Conservation (phyloP, 2,797 vertebrate genomes). For the Scolopax bukidnonensis region DNA sequence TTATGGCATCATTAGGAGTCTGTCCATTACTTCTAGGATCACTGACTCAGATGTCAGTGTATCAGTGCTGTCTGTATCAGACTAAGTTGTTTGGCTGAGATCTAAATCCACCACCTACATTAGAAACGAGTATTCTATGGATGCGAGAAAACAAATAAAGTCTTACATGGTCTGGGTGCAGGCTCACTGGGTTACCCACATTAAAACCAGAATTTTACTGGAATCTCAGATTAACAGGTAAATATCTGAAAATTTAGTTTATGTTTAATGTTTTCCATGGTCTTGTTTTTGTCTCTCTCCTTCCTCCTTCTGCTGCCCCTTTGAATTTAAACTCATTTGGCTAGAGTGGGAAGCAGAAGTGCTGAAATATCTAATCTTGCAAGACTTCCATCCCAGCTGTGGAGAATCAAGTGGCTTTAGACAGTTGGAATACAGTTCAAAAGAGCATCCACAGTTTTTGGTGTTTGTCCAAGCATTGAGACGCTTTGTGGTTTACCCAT, state of each 20-base stretch:
- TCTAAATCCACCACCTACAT: not conserved
- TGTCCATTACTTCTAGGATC: not conserved
- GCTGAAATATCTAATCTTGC: constrained; percentile 40
- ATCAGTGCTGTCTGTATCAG: not conserved
- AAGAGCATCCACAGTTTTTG: constrained; percentile 35
- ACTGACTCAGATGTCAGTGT: not conserved
- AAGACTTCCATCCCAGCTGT: constrained; percentile 57
- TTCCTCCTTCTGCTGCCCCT: not conserved
- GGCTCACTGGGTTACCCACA: not conserved
- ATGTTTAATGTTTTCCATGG: not conserved
- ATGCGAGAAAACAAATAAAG: not conserved
- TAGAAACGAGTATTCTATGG: not conserved
- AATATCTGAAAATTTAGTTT: not conserved
- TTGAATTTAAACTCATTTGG: not conserved
- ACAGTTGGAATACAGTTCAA: constrained; percentile 36
- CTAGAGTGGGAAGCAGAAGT: constrained; percentile 30
- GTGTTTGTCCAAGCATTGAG: constrained; percentile 27
- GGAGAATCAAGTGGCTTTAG: constrained; percentile 48
- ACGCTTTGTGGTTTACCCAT: constrained; percentile 27
- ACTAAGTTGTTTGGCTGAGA: not conserved
- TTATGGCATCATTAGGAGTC: not conserved
- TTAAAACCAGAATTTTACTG: not conserved
- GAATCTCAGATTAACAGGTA: not conserved
- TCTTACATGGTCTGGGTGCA: not conserved
- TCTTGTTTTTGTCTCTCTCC: accelerated